Evolutionary conservation across 1,140 invertebrate species (phyloP), one percentile per base, ranked within the genome.

Genomic region (Formica exsecta): DNA sequence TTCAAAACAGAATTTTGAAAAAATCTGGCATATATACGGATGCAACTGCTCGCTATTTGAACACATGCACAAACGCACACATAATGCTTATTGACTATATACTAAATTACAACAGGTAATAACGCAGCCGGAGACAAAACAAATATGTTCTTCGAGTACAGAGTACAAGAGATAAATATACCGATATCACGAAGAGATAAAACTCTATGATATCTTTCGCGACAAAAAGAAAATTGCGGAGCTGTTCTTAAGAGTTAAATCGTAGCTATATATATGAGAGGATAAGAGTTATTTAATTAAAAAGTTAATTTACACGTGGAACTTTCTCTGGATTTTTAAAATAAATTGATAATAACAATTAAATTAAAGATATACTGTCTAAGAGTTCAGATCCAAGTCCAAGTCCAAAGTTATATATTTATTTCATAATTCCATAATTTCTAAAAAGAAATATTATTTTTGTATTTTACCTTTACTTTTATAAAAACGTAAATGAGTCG

Each of bases 41-140:
- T n/a, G 54, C 71, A 74, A 59, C 11, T 48, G 29, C 13, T 2
- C 3, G 71, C 7, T 51, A 59, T 62, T 32, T 22, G 13, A 66
- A 66, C 9, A 38, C 6, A 32, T 65, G 3, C 16, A 36, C 29
- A 16, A 48, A 48, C 61, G 32, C 29, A 19, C 32, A 9, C 44
- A 7, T 64, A 57, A 9, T 25, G 32, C 81, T 80, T 59, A 25
- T 73, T 71, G 66, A 61, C 54, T 19, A 36, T 77, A n/a, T 22
- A 36, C 13, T 66, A 59, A 65, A 75, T 32, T 51, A 29, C 22
- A 65, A 71, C 75, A 51, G 16, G 74, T 73, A 77, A 87, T 65
- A 73, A 71, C 54, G 57, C 85, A 75, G 64, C 76, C 73, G 61
- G 61, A 88, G 89, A 91, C 86, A 90, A 91, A 91, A 74, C 73